phyloP scores from a whole-genome alignment of 2,888 invertebrate species.

The Camptogramma bilineatum region DNA sequence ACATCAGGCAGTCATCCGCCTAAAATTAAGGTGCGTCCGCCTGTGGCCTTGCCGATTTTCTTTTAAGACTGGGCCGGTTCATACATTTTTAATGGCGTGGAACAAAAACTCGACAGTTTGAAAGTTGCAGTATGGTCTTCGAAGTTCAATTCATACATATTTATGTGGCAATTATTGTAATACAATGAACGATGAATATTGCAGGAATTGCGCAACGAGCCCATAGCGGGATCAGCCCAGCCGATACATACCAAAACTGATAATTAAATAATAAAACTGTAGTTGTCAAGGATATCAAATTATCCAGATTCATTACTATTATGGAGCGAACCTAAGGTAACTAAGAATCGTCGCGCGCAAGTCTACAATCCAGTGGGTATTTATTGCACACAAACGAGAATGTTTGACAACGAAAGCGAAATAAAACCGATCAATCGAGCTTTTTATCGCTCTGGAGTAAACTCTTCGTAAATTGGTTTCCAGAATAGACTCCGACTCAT shows the following conservation, averaged over 20 bases:
- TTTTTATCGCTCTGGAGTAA: slow-evolving; percentile 29
- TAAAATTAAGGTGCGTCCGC: slow-evolving; percentile 47
- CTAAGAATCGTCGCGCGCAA: background rate
- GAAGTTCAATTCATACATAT: slow-evolving; percentile 77
- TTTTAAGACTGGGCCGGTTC: slow-evolving; percentile 54
- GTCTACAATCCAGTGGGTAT: background rate
- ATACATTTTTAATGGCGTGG: slow-evolving; percentile 74
- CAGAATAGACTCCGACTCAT: slow-evolving; percentile 42
- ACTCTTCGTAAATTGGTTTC: slow-evolving; percentile 33
- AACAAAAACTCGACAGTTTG: slow-evolving; percentile 76
- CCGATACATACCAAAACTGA: slow-evolving; percentile 27
- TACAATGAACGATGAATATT: slow-evolving; percentile 78
- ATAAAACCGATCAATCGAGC: slow-evolving; percentile 29
- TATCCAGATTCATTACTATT: background rate
- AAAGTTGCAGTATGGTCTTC: slow-evolving; percentile 68
- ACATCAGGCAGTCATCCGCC: slow-evolving; percentile 45
- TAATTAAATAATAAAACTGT: slow-evolving; percentile 15
- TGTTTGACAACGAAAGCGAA: slow-evolving; percentile 16
- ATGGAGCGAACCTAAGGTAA: background rate
- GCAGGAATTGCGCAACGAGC: slow-evolving; percentile 65
- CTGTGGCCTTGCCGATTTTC: slow-evolving; percentile 58
- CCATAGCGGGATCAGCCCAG: slow-evolving; percentile 47
- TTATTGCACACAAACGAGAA: slow-evolving; percentile 1
- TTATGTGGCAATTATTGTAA: slow-evolving; percentile 77
- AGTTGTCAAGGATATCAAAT: background rate